Base-by-base conservation (phyloP, 2,113 vertebrate species). In the Myrmecophaga tridactyla region DNA sequence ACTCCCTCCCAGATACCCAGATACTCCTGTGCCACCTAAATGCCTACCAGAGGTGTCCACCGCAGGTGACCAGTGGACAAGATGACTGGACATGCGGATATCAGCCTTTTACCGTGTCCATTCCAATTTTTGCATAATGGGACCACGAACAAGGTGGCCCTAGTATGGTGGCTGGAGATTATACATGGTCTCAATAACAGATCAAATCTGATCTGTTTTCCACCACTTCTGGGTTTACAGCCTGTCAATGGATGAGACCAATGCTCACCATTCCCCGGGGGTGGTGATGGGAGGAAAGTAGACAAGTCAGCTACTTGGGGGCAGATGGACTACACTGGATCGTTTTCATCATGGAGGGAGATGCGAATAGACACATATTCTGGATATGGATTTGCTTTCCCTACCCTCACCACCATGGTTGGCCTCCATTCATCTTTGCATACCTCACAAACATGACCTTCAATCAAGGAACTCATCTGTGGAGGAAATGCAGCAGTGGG, bases 331-430 rank as follows among this genome's bases (percentile, higher is more conserved):
- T 29, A 21, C 36, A n/a, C 1, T 3, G 46, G 36, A n/a, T 48
- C 72, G 20, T 7, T 43, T 53, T 46, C 15, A 10, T n/a, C 23
- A 56, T 10, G 1, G 29, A 43, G 23, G 58, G 4, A 5, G 13
- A 25, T 4, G 4, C 34, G 70, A 27, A 25, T 17, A n/a, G 60
- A 53, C 23, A 53, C 13, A 0, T 14, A 10, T 29, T 76, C 46
- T 6, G 15, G 21, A 43, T 20, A 20, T 2, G 31, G 23, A 36
- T n/a, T 23, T 31, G 36, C 36, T 4, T 8, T 41, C 15, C 21
- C 21, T 10, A 11, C 18, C 21, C 14, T 23, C 39, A 3, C 39
- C 11, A 7, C 36, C 4, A 0, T 15, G 29, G 36, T 36, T 17
- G 31, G 18, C 15, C 27, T 46, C 43, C 39, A 1, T n/a, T 27